Conservation (phyloP, 2,888 invertebrate species). For the Heliconius erato region DNA sequence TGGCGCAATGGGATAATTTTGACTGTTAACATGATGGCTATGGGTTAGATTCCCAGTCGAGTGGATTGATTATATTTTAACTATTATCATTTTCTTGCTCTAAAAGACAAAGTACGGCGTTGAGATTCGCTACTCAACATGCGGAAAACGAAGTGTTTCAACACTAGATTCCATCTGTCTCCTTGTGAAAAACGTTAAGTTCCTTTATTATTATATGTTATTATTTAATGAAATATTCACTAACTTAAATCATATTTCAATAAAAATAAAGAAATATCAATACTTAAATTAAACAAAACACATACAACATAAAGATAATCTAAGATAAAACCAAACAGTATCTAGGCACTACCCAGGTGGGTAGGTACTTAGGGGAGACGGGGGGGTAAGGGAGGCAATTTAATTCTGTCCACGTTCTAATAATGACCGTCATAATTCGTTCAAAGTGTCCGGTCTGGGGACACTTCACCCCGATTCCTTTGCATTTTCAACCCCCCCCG, state of each 20-base stretch:
- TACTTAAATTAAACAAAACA: neutral
- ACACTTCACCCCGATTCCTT: slow-evolving; percentile 83
- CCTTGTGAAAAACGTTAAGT: too few species aligned
- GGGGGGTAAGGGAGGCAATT: slow-evolving; percentile 82
- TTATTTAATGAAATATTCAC: too few species aligned
- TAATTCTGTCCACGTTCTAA: slow-evolving; percentile 88
- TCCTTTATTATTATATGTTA: too few species aligned
- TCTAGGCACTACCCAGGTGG: slow-evolving; percentile 75
- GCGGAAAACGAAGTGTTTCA: too few species aligned
- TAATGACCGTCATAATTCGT: slow-evolving; percentile 88
- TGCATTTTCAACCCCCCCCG: slow-evolving; percentile 81
- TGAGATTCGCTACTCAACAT: too few species aligned
- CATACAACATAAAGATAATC: slow-evolving; percentile 12
- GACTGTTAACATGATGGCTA: neutral
- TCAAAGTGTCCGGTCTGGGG: slow-evolving; percentile 87
- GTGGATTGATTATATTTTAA: too few species aligned
- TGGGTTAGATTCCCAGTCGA: neutral
- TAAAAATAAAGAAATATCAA: neutral
- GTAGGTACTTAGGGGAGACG: slow-evolving; percentile 82
- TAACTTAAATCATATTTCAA: too few species aligned
- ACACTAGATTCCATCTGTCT: too few species aligned
- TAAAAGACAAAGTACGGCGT: neutral
- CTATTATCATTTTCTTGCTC: too few species aligned
- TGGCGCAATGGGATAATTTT: neutral
- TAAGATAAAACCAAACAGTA: slow-evolving; percentile 47